Percentiles rank a stretch among this genome's conserved stretches.
These are phyloP conservation scores for Eupithecia tripunctaria DNA, from an alignment of 2,888 invertebrate species.

Conservation along the genomic window DNA sequence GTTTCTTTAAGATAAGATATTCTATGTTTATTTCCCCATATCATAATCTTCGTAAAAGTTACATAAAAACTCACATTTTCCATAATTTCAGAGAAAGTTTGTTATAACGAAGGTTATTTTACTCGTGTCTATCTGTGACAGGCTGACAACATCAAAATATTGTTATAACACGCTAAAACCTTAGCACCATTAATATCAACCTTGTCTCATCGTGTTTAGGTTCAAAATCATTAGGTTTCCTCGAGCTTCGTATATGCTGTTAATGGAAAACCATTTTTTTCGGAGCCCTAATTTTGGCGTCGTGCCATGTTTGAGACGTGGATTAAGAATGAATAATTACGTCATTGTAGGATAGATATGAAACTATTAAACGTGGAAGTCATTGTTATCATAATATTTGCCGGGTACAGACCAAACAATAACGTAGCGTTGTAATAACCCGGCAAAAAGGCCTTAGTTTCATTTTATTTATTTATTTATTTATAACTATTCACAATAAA, in stretches of 20 bases:
- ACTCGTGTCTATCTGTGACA: constrained; percentile 10
- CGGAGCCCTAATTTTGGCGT: constrained; percentile 44
- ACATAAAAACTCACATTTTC: background rate
- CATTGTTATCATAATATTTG: too few relatives aligned
- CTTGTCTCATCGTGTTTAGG: constrained; percentile 17
- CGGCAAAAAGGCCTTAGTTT: too few relatives aligned
- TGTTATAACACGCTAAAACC: constrained; percentile 19
- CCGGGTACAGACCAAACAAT: too few relatives aligned
- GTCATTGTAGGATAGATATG: constrained; percentile 12
- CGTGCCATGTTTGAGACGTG: constrained; percentile 43
- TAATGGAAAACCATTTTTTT: constrained; percentile 48
- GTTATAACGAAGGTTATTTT: background rate
- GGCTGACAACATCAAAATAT: constrained; percentile 24
- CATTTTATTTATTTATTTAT: too few relatives aligned
- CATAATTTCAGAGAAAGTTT: constrained; percentile 6
- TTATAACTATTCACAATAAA: too few relatives aligned
- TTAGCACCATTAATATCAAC: constrained; percentile 13
- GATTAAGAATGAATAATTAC: constrained; percentile 35
- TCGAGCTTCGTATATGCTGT: constrained; percentile 31
- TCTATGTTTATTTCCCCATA: background rate
- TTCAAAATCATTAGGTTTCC: constrained; percentile 23
- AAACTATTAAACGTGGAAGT: constrained; percentile 6
- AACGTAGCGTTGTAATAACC: too few relatives aligned
- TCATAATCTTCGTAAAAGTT: background rate
- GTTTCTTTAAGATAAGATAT: too few relatives aligned